Percentiles rank a stretch among this genome's conserved stretches.
phyloP scores from a whole-genome alignment of 2,888 invertebrate genomes.

The Caenorhabditis wallacei region DNA sequence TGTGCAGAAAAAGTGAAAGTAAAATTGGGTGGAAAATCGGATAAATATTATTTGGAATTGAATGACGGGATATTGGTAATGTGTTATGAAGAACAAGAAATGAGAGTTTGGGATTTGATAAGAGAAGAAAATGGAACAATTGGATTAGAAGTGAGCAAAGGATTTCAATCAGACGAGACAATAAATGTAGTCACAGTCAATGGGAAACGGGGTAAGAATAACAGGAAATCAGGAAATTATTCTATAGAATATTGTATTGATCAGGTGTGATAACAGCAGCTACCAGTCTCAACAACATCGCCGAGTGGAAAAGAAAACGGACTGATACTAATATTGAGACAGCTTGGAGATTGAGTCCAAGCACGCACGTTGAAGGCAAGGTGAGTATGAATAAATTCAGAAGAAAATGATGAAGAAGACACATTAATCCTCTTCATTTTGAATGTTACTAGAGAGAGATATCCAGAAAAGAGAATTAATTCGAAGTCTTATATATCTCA shows the following conservation, averaged over 20 bases:
- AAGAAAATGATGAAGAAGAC: conserved; percentile 8
- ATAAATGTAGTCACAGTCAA: conserved; percentile 84
- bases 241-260: conserved; percentile 14
- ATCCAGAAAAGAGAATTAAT: background rate
- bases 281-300: conserved; percentile 76
- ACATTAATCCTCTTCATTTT: conserved; percentile 43
- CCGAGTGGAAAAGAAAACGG: conserved; percentile 77
- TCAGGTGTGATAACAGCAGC: conserved; percentile 79
- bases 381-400: too few species aligned
- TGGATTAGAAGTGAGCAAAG: conserved; percentile 85
- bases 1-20: conserved; percentile 85
- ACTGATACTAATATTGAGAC: conserved; percentile 50
- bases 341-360: conserved; percentile 65
- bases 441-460: conserved; percentile 10
- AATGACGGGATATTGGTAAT: conserved; percentile 62
- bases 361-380: conserved; percentile 53
- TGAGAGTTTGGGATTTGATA: conserved; percentile 93
- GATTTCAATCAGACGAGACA: conserved; percentile 84
- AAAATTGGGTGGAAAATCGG: conserved; percentile 88
- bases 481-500: background rate
- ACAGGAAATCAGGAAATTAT: conserved; percentile 31
- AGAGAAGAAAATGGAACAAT: conserved; percentile 94
- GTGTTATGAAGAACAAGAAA: conserved; percentile 60
- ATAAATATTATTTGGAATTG: conserved; percentile 69
- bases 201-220: conserved; percentile 58